Conservation (phyloP, 1,140 invertebrate genomes). For the Pseudomyrmex concolor region DNA sequence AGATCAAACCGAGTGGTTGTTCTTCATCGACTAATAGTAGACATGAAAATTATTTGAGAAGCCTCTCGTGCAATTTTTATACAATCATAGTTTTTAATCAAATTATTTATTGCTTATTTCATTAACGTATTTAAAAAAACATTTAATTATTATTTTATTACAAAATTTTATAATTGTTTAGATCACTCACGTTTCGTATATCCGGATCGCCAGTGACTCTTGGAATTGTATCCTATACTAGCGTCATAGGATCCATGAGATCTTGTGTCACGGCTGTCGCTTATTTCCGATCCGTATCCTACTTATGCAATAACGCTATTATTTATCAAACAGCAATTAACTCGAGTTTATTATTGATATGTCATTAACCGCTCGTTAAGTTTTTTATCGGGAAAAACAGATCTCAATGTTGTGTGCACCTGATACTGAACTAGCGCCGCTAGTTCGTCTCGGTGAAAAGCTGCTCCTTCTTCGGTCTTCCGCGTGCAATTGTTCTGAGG, state of each 20-base stretch:
- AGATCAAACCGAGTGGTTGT: constrained; percentile 77
- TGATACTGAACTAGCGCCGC: constrained; percentile 90
- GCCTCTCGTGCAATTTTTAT: neutral
- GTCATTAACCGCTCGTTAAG: neutral
- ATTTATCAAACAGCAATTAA: neutral
- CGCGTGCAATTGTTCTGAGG: constrained; percentile 80
- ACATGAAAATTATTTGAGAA: neutral
- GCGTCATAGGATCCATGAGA: constrained; percentile 83
- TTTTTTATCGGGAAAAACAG: neutral
- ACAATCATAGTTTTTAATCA: neutral
- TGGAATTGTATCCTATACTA: constrained; percentile 74
- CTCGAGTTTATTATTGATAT: neutral
- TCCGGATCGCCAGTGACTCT: constrained; percentile 86
- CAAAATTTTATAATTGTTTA: no score
- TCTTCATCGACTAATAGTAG: constrained; percentile 85
- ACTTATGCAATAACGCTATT: constrained; percentile 52
- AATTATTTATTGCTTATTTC: neutral
- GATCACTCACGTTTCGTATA: constrained; percentile 87
- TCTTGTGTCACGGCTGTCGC: constrained; percentile 87
- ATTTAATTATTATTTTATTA: no score
- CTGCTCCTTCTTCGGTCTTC: constrained; percentile 84
- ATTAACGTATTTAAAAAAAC: neutral
- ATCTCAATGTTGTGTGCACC: constrained; percentile 78
- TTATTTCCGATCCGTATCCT: constrained; percentile 91
- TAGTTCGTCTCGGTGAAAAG: constrained; percentile 85